Percentiles rank a stretch among this genome's conserved stretches.
phyloP scores from a whole-genome alignment of 2,113 vertebrate species.

The Mugil cephalus region DNA sequence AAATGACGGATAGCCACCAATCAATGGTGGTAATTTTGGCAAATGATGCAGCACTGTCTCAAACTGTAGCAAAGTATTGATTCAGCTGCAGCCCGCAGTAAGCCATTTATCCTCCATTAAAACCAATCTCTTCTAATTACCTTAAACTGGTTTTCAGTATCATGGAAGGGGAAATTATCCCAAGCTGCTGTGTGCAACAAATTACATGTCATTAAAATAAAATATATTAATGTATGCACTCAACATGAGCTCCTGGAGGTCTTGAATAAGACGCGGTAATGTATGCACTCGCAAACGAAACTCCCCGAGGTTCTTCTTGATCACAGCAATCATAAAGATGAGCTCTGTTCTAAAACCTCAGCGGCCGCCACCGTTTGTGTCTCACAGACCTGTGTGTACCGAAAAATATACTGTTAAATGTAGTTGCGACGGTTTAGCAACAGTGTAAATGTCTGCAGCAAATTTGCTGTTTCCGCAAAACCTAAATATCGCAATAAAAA shows the following conservation, averaged over 20 bases:
- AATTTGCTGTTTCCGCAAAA: no score
- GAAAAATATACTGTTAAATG: not conserved
- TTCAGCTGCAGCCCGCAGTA: slow-evolving; percentile 68
- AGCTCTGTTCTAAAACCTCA: not conserved
- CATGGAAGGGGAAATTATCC: slow-evolving; percentile 44
- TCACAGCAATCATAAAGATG: slow-evolving; percentile 39
- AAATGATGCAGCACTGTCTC: slow-evolving; percentile 68
- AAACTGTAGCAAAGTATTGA: slow-evolving; percentile 72
- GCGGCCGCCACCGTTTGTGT: not conserved
- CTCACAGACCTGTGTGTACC: not conserved
- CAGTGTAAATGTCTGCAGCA: no score
- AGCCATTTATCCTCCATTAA: slow-evolving; percentile 68
- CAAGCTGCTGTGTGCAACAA: slow-evolving; percentile 40
- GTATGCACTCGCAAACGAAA: slow-evolving; percentile 44
- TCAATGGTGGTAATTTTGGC: slow-evolving; percentile 74
- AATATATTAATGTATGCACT: slow-evolving; percentile 58
- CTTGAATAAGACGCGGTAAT: slow-evolving; percentile 52
- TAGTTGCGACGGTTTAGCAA: no score
- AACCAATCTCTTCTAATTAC: slow-evolving; percentile 72
- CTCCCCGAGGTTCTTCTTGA: slow-evolving; percentile 45
- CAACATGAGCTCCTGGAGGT: slow-evolving; percentile 47
- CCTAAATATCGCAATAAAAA: no score
- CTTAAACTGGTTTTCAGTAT: slow-evolving; percentile 57
- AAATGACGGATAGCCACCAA: slow-evolving; percentile 72
- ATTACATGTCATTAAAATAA: slow-evolving; percentile 60